These are phyloP conservation scores for Cinara cedri DNA, from an alignment of 2,888 invertebrate genomes.

Conservation along the genomic window DNA sequence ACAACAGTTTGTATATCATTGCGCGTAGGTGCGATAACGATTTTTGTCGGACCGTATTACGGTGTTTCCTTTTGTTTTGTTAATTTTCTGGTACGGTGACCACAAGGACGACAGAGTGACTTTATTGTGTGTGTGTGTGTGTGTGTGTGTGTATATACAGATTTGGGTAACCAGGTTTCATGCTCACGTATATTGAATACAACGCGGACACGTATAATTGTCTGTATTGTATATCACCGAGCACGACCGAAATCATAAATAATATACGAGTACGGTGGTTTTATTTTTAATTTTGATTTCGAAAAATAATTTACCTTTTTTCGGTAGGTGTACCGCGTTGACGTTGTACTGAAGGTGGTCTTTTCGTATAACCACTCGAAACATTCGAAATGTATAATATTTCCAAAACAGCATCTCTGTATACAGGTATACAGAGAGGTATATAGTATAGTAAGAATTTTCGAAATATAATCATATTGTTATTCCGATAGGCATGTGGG, in stretches of 20 bases:
- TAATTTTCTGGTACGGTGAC: constrained; percentile 19
- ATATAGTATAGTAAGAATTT: no score
- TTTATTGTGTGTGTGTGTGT: no score
- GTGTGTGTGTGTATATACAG: no score
- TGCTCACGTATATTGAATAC: not conserved
- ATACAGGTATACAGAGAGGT: no score
- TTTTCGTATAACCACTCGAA: no score
- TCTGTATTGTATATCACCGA: constrained; percentile 1
- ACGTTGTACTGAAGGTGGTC: no score
- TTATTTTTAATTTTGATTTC: not conserved
- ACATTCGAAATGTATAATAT: no score
- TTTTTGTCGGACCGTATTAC: not conserved
- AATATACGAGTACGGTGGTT: not conserved
- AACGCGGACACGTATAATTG: constrained; percentile 38
- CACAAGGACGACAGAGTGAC: constrained; percentile 34
- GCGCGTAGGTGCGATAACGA: constrained; percentile 22
- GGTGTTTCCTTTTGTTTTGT: constrained; percentile 7
- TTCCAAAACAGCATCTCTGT: no score
- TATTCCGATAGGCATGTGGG: no score
- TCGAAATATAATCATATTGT: no score
- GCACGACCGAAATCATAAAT: constrained; percentile 12
- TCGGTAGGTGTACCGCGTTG: no score
- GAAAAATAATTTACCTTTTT: not conserved
- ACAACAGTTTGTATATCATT: not conserved
- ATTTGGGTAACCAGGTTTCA: not conserved